Conservation (phyloP, 2,888 invertebrate species). For the Emesis russula region DNA sequence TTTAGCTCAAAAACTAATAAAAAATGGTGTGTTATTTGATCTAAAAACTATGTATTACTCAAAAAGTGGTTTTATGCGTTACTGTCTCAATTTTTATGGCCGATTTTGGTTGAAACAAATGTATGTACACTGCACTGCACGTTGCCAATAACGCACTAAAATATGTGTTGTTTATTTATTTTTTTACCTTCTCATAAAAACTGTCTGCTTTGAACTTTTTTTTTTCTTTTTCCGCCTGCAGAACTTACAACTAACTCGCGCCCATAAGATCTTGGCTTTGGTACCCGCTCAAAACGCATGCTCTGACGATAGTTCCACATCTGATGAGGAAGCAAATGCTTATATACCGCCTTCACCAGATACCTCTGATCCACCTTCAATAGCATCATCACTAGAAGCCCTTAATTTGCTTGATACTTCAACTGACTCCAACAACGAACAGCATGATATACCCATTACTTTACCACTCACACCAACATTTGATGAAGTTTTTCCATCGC, state of each 20-base stretch:
- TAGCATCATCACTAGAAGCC: constrained; percentile 60
- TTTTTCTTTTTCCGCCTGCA: too few species aligned
- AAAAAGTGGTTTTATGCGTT: constrained; percentile 47
- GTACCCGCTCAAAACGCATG: too few species aligned
- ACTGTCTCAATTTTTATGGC: constrained; percentile 26
- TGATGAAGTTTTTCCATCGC: constrained; percentile 66
- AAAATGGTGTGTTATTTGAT: constrained; percentile 44
- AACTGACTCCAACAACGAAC: constrained; percentile 54
- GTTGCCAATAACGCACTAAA: constrained; percentile 34
- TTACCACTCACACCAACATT: constrained; percentile 63
- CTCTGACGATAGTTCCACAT: too few species aligned
- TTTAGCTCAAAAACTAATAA: constrained; percentile 39
- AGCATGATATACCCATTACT: constrained; percentile 33
- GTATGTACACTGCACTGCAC: constrained; percentile 52
- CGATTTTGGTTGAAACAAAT: constrained; percentile 45
- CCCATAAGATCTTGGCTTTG: too few species aligned
- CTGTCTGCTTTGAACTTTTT: too few species aligned
- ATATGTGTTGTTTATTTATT: constrained; percentile 38
- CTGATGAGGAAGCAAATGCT: too few species aligned
- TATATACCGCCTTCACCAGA: not conserved
- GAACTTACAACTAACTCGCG: too few species aligned
- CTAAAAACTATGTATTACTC: constrained; percentile 49
- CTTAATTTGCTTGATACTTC: constrained; percentile 61
- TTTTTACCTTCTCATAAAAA: constrained; percentile 30
- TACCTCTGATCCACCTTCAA: constrained; percentile 27